Percentiles rank a stretch among this genome's conserved stretches.
These are phyloP conservation scores for Drosophila kanekoi DNA, from an alignment of 2,888 invertebrate genomes.

Conservation along the genomic window DNA sequence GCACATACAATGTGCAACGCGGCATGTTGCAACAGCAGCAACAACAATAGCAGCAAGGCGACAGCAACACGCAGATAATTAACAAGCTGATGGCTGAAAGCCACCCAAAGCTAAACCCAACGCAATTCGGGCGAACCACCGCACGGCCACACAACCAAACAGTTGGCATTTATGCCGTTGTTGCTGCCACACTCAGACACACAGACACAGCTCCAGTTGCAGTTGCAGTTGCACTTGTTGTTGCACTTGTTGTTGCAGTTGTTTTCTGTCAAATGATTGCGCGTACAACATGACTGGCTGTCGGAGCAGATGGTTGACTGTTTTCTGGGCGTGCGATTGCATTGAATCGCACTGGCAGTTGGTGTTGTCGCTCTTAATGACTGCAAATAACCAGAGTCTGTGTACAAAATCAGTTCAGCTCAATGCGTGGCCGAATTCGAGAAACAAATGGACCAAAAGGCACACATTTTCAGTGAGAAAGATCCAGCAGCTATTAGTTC, in stretches of 20 bases:
- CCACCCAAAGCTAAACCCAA: constrained; percentile 21
- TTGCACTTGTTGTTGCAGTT: constrained; percentile 3
- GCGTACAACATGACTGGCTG: constrained; percentile 9
- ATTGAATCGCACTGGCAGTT: too few species aligned
- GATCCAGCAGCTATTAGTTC: too few species aligned
- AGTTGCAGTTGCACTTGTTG: constrained; percentile 6
- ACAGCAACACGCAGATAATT: constrained; percentile 52
- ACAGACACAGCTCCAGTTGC: neutral
- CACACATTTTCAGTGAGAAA: too few species aligned
- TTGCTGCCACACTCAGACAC: neutral
- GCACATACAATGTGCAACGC: neutral
- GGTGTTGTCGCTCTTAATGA: too few species aligned
- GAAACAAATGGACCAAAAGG: too few species aligned
- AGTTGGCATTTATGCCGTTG: constrained; percentile 12
- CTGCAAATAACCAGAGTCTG: too few species aligned
- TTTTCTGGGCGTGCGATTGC: neutral
- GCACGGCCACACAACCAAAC: constrained; percentile 3
- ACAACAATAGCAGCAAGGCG: constrained; percentile 3
- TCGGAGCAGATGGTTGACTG: neutral
- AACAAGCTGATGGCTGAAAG: constrained; percentile 30
- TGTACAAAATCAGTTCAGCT: too few species aligned
- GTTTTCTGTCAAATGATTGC: constrained; percentile 20
- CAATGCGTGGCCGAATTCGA: too few species aligned
- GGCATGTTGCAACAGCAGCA: constrained; percentile 1
- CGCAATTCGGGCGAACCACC: constrained; percentile 7